Percentiles rank a stretch among this genome's conserved stretches.
Conservation (phyloP, 2,888 invertebrate genomes). For the Polyploca ridens region DNA sequence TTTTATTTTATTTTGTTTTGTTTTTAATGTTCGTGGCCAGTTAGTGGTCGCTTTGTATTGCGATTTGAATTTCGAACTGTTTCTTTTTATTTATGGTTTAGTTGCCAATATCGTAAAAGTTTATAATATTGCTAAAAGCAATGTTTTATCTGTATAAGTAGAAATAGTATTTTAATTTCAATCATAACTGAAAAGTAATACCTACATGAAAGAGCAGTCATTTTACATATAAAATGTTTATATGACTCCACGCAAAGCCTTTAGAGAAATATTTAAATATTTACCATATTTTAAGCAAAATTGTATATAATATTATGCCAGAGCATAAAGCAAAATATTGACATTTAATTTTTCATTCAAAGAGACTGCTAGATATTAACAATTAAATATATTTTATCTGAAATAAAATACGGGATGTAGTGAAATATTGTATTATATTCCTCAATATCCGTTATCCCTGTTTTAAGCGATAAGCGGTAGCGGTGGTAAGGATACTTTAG, state of each 20-base stretch:
- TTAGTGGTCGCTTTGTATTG: not conserved
- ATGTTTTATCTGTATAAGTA: no score
- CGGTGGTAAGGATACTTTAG: not conserved
- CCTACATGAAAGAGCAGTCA: not conserved
- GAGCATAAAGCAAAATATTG: conserved; percentile 12
- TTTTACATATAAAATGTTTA: not conserved
- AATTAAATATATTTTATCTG: conserved; percentile 13
- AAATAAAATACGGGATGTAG: not conserved
- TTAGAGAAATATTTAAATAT: not conserved
- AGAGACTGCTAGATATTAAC: not conserved
- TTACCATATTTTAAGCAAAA: conserved; percentile 12
- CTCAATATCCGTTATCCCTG: not conserved
- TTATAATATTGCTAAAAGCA: no score
- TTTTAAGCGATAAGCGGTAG: not conserved
- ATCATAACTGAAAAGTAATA: not conserved
- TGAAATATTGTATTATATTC: not conserved
- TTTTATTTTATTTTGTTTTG: conserved; percentile 9
- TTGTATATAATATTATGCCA: conserved; percentile 11
- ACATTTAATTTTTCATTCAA: not conserved
- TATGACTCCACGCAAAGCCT: not conserved
- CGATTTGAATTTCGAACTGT: not conserved
- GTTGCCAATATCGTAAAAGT: not conserved
- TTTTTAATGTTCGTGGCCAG: not conserved
- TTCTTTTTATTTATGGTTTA: not conserved
- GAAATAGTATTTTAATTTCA: not conserved